Evolutionary conservation across 2,888 invertebrate species (phyloP), one percentile per base, ranked within the genome.

Genomic region (Spisula solida): DNA sequence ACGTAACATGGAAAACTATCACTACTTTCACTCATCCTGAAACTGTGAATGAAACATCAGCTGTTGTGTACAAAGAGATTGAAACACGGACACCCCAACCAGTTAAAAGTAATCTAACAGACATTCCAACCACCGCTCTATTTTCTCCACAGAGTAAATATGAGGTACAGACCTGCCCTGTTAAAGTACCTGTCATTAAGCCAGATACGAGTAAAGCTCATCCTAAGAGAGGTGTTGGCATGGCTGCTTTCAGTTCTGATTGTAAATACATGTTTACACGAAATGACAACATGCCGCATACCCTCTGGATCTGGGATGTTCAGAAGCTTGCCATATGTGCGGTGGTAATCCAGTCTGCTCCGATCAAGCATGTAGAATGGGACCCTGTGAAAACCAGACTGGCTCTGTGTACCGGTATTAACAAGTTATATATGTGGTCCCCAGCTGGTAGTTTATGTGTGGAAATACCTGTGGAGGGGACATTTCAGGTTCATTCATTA

Each of bases 341-440:
- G n/a, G 94, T 97, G 0, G 93, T 97, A 5, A 93, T 97, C 34
- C 97, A 97, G 82, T 94, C 94, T 51, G 93, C 95, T 25, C 95
- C 96, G 5, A 96, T 97, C 56, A 96, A 96, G 93, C 95, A 96
- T 94, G 94, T 96, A 18, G 92, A 92, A 60, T 97, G 97, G 97
- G 96, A 97, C 92, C 96, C 96, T 0, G 85, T 83, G 29, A 94
- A 95, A 85, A 84, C 96, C 20, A 93, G 96, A 25, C 94, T 97
- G 82, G 97, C 97, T 16, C 90, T 97, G 82, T 96, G 96, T 90
- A 97, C 97, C 31, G 96, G 96, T 16, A 94, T 93, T 84, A 96
- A 96, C 93, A 96, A 96, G 89, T 92, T 97, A n/a, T 97, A 96
- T 94, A 96, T 97, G 96, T 97, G 97, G 97, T 96, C 96, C 10